Percentiles rank a stretch among this genome's conserved stretches.
phyloP scores from a whole-genome alignment of 2,888 invertebrate species.

The Drosophila sordidula region DNA sequence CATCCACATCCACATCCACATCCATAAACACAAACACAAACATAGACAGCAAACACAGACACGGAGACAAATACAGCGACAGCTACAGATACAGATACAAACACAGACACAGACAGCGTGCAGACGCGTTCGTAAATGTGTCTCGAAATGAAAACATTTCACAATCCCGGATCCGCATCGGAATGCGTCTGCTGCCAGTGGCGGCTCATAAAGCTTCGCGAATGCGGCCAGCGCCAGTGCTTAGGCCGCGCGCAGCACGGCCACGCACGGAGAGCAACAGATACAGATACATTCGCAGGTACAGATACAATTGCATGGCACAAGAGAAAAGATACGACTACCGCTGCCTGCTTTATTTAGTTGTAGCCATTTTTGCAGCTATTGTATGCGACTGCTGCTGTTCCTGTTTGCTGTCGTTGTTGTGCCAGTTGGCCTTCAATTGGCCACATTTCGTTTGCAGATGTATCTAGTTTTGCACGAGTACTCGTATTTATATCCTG shows the following conservation, averaged over 20 bases:
- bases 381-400: slow-evolving; percentile 7
- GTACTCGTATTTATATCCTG: slow-evolving; percentile 43
- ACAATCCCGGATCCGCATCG: slow-evolving; percentile 82
- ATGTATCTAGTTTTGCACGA: slow-evolving; percentile 26
- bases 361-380: slow-evolving; percentile 13
- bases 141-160: slow-evolving; percentile 81
- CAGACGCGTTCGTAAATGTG: slow-evolving; percentile 68
- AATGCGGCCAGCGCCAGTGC: slow-evolving; percentile 50
- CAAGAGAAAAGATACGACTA: slow-evolving; percentile 16
- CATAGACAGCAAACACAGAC: slow-evolving; percentile 18
- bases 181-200: slow-evolving; percentile 69
- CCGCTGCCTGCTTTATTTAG: slow-evolving; percentile 21
- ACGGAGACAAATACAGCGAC: slow-evolving; percentile 10
- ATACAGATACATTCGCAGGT: slow-evolving; percentile 14
- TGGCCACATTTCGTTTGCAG: slow-evolving; percentile 57
- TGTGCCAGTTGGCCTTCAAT: slow-evolving; percentile 60
- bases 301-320: slow-evolving; percentile 14
- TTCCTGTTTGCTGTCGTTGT: slow-evolving; percentile 10
- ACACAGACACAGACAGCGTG: slow-evolving; percentile 46
- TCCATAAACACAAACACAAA: slow-evolving; percentile 10
- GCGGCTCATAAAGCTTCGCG: slow-evolving; percentile 66
- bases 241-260: not conserved
- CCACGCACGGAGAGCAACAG: slow-evolving; percentile 28
- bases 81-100: slow-evolving; percentile 25
- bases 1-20: not conserved